Evolutionary conservation across 2,888 invertebrate species (phyloP).

Genomic region (Hyposoter dolosus): DNA sequence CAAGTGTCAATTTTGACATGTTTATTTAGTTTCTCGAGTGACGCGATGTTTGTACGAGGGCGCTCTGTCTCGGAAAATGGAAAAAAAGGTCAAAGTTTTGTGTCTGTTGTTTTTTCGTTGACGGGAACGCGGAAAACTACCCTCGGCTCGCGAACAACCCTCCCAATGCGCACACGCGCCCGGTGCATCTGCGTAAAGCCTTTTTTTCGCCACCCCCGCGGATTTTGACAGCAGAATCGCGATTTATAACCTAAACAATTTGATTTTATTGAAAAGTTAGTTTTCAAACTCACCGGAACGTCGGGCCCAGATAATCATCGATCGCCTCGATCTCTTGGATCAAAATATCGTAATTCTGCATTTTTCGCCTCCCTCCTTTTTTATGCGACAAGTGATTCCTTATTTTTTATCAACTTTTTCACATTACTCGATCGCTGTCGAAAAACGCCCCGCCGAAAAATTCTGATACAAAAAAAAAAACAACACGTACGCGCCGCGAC

Average conservation of each 20-base stretch:
- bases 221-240: slow-evolving; percentile 69
- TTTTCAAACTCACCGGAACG: slow-evolving; percentile 88
- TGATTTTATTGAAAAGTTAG: not conserved
- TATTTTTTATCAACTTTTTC: not conserved
- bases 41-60: slow-evolving; percentile 2
- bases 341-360: slow-evolving; percentile 87
- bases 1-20: slow-evolving; percentile 77
- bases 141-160: slow-evolving; percentile 70
- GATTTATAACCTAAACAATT: slow-evolving; percentile 28
- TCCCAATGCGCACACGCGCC: slow-evolving; percentile 79
- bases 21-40: slow-evolving; percentile 44
- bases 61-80: not conserved
- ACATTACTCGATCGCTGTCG: not conserved
- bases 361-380: slow-evolving; percentile 57
- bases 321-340: slow-evolving; percentile 95
- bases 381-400: not conserved
- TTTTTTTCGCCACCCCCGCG: slow-evolving; percentile 73
- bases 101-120: slow-evolving; percentile 14
- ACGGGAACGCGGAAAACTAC: slow-evolving; percentile 26
- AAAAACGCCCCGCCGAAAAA: not conserved
- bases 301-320: slow-evolving; percentile 96
- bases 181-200: slow-evolving; percentile 78
- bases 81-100: slow-evolving; percentile 14
- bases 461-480: not conserved
- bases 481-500: not conserved